These are phyloP conservation scores for Bufotes viridis DNA, from an alignment of 2,797 vertebrate species.

Conservation along the genomic window DNA sequence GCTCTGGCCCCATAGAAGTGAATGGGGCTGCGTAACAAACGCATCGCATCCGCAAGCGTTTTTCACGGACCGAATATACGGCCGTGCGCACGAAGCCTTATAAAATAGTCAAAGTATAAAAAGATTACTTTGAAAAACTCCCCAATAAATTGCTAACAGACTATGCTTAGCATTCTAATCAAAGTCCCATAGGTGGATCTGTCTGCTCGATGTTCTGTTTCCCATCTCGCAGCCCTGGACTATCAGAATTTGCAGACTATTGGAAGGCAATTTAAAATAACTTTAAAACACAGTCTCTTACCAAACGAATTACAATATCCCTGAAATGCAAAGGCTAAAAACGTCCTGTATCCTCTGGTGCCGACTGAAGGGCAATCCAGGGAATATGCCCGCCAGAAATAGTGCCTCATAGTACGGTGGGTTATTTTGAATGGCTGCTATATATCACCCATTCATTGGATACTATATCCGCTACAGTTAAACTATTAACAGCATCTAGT, in stretches of 20 bases:
- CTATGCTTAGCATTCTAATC: too few relatives aligned
- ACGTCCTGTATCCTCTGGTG: constrained; percentile 41
- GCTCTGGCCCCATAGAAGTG: too few relatives aligned
- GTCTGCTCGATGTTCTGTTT: too few relatives aligned
- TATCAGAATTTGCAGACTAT: background rate
- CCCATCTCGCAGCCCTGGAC: background rate
- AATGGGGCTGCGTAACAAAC: too few relatives aligned
- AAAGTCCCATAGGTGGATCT: too few relatives aligned
- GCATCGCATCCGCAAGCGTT: too few relatives aligned
- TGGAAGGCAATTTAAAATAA: background rate
- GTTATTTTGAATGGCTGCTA: constrained; percentile 53
- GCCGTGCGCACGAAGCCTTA: too few relatives aligned
- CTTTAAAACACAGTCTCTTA: background rate
- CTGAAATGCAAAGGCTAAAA: background rate
- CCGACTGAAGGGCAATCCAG: constrained; percentile 38
- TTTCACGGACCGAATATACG: too few relatives aligned
- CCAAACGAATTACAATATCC: background rate
- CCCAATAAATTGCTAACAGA: background rate
- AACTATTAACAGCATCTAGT: constrained; percentile 56
- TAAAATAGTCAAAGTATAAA: background rate
- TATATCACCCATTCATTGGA: constrained; percentile 55
- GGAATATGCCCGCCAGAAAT: constrained; percentile 49
- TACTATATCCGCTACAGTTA: constrained; percentile 52
- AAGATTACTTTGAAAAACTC: background rate
- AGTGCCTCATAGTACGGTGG: background rate